Conservation (phyloP, 1,140 invertebrate genomes). For the Pomacea maculata region DNA sequence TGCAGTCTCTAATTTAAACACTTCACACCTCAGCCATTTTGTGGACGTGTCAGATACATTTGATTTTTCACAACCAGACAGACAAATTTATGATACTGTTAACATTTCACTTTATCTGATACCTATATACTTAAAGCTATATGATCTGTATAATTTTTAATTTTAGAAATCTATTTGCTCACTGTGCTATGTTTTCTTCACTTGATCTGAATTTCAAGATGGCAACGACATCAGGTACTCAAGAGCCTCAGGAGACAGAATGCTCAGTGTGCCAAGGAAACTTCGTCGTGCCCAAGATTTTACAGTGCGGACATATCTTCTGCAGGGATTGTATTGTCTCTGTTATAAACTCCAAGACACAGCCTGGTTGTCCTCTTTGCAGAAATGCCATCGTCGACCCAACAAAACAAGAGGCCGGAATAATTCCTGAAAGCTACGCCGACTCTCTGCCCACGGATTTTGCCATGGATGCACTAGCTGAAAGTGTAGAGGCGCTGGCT, state of each 20-base stretch:
- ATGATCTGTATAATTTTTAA: no score
- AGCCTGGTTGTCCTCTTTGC: no score
- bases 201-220: neutral
- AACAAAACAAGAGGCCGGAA: no score
- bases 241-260: neutral
- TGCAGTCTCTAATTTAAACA: neutral
- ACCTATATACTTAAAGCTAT: no score
- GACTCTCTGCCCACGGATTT: constrained; percentile 6
- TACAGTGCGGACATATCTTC: constrained; percentile 1
- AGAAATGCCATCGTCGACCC: no score
- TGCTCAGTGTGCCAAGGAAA: constrained; percentile 1
- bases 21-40: neutral
- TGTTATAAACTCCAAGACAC: neutral
- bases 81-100: no score
- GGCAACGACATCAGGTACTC: neutral
- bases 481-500: neutral
- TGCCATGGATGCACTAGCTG: neutral
- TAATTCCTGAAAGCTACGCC: neutral
- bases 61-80: no score
- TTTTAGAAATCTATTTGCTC: no score
- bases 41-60: no score
- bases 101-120: no score
- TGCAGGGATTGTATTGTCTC: constrained; percentile 2
- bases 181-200: no score
- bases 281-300: neutral